Evolutionary conservation across 1,140 invertebrate genomes (phyloP), one percentile per base, ranked within the genome.

Genomic region (Episyrphus balteatus): DNA sequence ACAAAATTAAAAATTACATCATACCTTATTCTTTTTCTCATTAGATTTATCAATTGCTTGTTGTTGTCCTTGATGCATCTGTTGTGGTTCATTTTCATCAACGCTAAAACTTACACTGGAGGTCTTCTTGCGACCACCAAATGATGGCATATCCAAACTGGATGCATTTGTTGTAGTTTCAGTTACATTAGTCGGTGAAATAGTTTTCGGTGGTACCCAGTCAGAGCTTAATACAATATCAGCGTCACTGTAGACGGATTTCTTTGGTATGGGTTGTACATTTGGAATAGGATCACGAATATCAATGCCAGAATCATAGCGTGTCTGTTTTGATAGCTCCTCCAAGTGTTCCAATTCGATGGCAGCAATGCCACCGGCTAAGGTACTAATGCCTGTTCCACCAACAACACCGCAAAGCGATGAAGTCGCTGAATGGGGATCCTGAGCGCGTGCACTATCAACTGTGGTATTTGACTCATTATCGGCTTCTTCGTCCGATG

Each of bases 281-380:
- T 69, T 70, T 48, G 77, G 76, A 45, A 69, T 68, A 47, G 81
- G 80, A 58, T 88, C 86, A 56, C 84, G 76, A 52, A 88, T 88
- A 69, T 89, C 86, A 59, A 89, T 89, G 53, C 86, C 86, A n/a
- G 85, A 88, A 72, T 89, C 86, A 68, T 88, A 85, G 73, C 84
- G 88, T 53, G 83, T 86, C 50, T 82, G 76, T 69, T 88, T 88
- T 53, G 62, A 61, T 40, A 66, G 48, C 46, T 66, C 53, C 47
- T 66, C 62, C 51, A 63, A 47, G 39, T 65, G 57, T 50, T 66
- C 62, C 46, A 66, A 51, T 42, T 66, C 62, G 41, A 58, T 58
- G 50, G 52, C 57, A 31, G 44, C 50, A 5, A 51, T 19, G 33
- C 44, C 43, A 26, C 21, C 21, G 8, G 21, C 21, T 26, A 26